These are phyloP conservation scores for Aspidiotus rigidus DNA, from an alignment of 2,888 invertebrate species.

Conservation along the genomic window DNA sequence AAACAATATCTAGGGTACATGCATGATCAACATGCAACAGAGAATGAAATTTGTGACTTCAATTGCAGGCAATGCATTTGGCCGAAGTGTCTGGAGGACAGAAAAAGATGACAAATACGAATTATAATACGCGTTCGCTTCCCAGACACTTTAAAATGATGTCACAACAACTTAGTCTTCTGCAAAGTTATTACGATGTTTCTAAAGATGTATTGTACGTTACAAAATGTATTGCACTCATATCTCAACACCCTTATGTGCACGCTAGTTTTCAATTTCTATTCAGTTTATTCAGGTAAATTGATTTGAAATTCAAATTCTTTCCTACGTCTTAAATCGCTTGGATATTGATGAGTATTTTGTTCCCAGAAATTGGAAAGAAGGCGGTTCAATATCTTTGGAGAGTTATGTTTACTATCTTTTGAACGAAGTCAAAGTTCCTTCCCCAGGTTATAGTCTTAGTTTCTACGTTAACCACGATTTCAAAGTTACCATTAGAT, in stretches of 20 bases:
- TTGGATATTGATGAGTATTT: slow-evolving; percentile 13
- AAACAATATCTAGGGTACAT: too few species aligned
- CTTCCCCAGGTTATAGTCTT: slow-evolving; percentile 78
- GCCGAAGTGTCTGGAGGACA: slow-evolving; percentile 79
- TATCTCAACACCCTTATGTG: slow-evolving; percentile 84
- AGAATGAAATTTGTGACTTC: too few species aligned
- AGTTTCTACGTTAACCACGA: slow-evolving; percentile 39
- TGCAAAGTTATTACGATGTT: slow-evolving; percentile 77
- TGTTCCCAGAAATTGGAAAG: slow-evolving; percentile 38
- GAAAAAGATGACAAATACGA: slow-evolving; percentile 44
- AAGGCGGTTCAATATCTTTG: slow-evolving; percentile 59
- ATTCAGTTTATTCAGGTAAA: slow-evolving; percentile 74
- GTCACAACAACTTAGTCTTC: slow-evolving; percentile 63
- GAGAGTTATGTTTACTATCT: slow-evolving; percentile 94
- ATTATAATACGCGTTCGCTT: slow-evolving; percentile 68
- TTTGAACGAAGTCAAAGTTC: slow-evolving; percentile 85
- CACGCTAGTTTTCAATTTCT: slow-evolving; percentile 78
- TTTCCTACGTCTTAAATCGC: not conserved
- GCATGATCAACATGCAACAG: too few species aligned
- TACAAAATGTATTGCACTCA: slow-evolving; percentile 86
- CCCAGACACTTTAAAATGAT: slow-evolving; percentile 82
- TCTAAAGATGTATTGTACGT: slow-evolving; percentile 90
- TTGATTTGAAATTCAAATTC: slow-evolving; percentile 34
- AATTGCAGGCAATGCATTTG: slow-evolving; percentile 70
- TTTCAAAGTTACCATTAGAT: slow-evolving; percentile 53